Conservation (phyloP, 2,797 vertebrate genomes). For the Mormyrus proboscirostris region DNA sequence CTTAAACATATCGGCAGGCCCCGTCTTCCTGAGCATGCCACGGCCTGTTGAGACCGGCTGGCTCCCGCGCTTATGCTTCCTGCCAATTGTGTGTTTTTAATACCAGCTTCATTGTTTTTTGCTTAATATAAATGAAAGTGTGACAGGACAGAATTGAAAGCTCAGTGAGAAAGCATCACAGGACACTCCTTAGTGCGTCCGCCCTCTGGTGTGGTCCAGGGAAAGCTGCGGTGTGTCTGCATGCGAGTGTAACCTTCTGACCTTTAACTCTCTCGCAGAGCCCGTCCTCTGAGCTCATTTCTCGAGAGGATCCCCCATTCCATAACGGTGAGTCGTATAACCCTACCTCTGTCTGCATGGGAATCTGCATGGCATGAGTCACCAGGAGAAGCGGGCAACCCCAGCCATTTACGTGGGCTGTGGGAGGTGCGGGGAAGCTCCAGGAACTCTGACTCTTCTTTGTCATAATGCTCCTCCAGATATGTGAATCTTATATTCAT, state of each 20-base stretch:
- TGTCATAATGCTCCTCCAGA: neutral
- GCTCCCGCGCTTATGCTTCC: neutral
- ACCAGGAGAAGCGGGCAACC: neutral
- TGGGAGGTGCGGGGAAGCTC: neutral
- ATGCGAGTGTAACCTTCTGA: neutral
- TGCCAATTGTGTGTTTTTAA: neutral
- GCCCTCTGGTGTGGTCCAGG: neutral
- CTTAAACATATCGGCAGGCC: neutral
- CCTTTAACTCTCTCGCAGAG: slow-evolving; percentile 36
- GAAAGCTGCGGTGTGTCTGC: neutral
- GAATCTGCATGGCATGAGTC: neutral
- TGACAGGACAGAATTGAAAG: neutral
- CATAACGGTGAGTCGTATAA: slow-evolving; percentile 49
- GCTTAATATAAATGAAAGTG: neutral
- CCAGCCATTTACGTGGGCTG: neutral
- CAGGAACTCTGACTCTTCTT: neutral
- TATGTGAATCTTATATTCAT: neutral
- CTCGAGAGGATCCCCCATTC: slow-evolving; percentile 43
- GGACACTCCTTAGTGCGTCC: neutral
- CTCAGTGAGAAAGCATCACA: neutral
- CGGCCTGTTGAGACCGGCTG: neutral
- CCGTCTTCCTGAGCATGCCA: neutral
- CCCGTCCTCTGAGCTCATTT: slow-evolving; percentile 45
- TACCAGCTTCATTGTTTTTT: neutral
- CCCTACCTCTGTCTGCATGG: neutral